phyloP scores from a whole-genome alignment of 2,888 invertebrate species.

The Coleophora flavipennella region DNA sequence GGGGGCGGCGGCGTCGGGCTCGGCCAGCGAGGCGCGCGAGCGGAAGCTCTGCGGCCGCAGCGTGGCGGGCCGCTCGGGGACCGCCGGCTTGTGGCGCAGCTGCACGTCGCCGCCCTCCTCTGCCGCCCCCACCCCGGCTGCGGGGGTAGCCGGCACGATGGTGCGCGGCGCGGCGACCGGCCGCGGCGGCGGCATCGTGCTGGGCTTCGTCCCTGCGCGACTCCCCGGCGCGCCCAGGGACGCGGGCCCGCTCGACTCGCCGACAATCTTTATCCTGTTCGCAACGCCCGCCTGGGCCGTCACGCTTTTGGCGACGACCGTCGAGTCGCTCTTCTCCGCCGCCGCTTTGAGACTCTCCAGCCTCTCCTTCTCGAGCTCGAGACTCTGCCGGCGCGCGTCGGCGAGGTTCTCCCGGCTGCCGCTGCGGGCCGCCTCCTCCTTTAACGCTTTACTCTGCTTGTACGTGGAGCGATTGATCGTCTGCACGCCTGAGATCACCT shows the following conservation, averaged over 20 bases:
- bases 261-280: conserved; percentile 50
- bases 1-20: conserved; percentile 33
- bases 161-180: conserved; percentile 66
- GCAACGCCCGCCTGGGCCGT: conserved; percentile 60
- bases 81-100: conserved; percentile 81
- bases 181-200: conserved; percentile 69
- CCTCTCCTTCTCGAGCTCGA: conserved; percentile 69
- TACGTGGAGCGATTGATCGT: conserved; percentile 76
- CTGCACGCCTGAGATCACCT: conserved; percentile 66
- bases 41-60: conserved; percentile 74
- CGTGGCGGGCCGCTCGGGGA: conserved; percentile 85
- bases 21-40: conserved; percentile 39
- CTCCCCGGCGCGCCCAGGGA: conserved; percentile 32
- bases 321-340: conserved; percentile 30
- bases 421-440: conserved; percentile 50
- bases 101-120: conserved; percentile 54
- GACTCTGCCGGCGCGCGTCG: conserved; percentile 67
- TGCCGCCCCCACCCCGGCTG: conserved; percentile 18
- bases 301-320: conserved; percentile 46
- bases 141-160: conserved; percentile 31
- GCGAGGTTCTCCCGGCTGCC: conserved; percentile 53
- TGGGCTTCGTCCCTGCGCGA: conserved; percentile 39
- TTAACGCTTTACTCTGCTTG: conserved; percentile 62
- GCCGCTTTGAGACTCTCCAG: conserved; percentile 33
- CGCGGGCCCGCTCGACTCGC: conserved; percentile 39